Base-by-base conservation (phyloP, 2,888 invertebrate genomes). In the Torymus tubicola region DNA sequence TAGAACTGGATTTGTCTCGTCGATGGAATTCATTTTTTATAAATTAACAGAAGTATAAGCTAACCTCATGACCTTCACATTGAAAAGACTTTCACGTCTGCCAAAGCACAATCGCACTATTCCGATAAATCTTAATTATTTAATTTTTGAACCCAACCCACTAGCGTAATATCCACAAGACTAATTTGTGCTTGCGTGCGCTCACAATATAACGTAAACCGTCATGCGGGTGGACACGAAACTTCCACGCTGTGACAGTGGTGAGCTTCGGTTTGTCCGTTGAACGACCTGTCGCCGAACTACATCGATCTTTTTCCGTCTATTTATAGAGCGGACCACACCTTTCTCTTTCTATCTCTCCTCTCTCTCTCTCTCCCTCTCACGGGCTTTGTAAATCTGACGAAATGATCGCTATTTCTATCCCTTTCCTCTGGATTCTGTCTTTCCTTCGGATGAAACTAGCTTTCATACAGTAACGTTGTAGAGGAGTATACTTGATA, bases 101-200 rank as follows among this genome's bases (percentile, higher is more conserved):
- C 42, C 10, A 5, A 42, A 1, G 42, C 8, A 42, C 1, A 42
- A 42, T 42, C 8, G 8, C 42, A 42, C 5, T 8, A 42, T 42
- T 42, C 8, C 42, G 81, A 85, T 86, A 86, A 84, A 86, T 87
- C 85, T 87, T 84, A 85, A 87, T 86, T 87, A 86, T 87, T 86
- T 86, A 85, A 87, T 86, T 87, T 84, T n/a, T n/a, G n/a, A n/a
- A n/a, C 83, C 83, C 60, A 12, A 72, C 70, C 75, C 78, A 16
- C 58, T 18, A 21, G 61, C 12, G 72, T 31, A 64, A 78, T 58
- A 16, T 67, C 61, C 42, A 42, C 42, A 8, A 42, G 42, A 42
- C 5, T 42, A 42, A 42, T 42, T 42, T 8, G 42, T 42, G 14
- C 21, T 8, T 16, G 16, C 31, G 31, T 12, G 65, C 57, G 64